Conservation (phyloP, 1,140 invertebrate species). For the Drosophila orosa region DNA sequence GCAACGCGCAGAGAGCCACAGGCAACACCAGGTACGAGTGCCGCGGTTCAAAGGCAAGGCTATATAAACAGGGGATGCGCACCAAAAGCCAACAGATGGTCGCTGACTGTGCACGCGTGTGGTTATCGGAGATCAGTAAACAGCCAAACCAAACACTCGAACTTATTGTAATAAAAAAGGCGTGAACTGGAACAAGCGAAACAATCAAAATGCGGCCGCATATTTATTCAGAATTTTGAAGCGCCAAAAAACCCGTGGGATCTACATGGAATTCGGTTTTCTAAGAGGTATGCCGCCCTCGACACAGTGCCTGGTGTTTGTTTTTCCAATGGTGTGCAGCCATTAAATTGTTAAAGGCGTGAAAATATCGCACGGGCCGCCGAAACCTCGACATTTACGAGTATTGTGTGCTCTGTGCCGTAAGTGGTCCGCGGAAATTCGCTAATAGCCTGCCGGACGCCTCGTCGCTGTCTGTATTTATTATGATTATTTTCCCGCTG, state of each 20-base stretch:
- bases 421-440: slow-evolving; percentile 53
- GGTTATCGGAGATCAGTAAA: slow-evolving; percentile 68
- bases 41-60: slow-evolving; percentile 21
- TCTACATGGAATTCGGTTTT: slow-evolving; percentile 15
- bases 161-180: slow-evolving; percentile 47
- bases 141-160: slow-evolving; percentile 35
- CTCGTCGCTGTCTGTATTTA: slow-evolving; percentile 31
- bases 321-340: slow-evolving; percentile 49
- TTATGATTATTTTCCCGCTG: slow-evolving; percentile 49
- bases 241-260: slow-evolving; percentile 18
- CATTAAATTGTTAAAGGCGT: slow-evolving; percentile 66
- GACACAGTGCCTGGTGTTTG: slow-evolving; percentile 52
- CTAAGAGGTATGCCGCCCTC: slow-evolving; percentile 25
- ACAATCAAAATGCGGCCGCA: slow-evolving; percentile 28
- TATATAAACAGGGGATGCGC: slow-evolving; percentile 63
- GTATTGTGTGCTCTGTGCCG: slow-evolving; percentile 3
- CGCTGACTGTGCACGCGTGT: slow-evolving; percentile 69
- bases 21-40: background rate
- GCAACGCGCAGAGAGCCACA: slow-evolving; percentile 45
- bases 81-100: slow-evolving; percentile 77
- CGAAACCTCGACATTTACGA: slow-evolving; percentile 24
- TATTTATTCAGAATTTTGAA: slow-evolving; percentile 37
- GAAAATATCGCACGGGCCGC: slow-evolving; percentile 53
- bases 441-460: slow-evolving; percentile 65
- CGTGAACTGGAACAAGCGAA: slow-evolving; percentile 22